Conservation (phyloP, 2,797 vertebrate genomes). For the Pipistrellus pipistrellus region DNA sequence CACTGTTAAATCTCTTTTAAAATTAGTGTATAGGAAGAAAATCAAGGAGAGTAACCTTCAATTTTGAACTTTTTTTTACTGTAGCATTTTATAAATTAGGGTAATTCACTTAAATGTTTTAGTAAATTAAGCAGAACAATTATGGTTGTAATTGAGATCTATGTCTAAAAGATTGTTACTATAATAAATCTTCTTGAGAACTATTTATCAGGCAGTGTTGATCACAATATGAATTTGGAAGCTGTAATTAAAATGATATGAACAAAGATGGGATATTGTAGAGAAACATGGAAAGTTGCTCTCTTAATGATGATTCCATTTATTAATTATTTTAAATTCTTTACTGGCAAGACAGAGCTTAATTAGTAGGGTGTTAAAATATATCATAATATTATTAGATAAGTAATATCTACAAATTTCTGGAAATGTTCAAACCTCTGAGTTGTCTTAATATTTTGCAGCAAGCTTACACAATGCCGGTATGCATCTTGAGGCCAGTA, state of each 20-base stretch:
- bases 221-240: background rate
- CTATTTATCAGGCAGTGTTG: background rate
- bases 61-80: background rate
- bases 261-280: background rate
- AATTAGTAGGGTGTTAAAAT: constrained; percentile 73
- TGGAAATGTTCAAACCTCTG: constrained; percentile 56
- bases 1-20: constrained; percentile 1
- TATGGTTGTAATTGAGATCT: background rate
- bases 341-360: constrained; percentile 67
- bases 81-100: background rate
- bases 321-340: constrained; percentile 76
- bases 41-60: background rate
- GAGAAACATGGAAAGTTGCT: constrained; percentile 12
- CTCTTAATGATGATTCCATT: constrained; percentile 53
- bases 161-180: background rate
- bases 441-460: constrained; percentile 40
- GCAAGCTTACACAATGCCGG: background rate
- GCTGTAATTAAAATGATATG: background rate
- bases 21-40: background rate
- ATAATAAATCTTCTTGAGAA: background rate
- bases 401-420: constrained; percentile 58
- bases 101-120: constrained; percentile 7
- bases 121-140: background rate
- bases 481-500: constrained; percentile 18
- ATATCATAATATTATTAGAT: constrained; percentile 56